A percentile compares a stretch with the other conserved stretches of the same genome.
phyloP scores from a whole-genome alignment of 2,113 vertebrate species.

The Thermophis baileyi region DNA sequence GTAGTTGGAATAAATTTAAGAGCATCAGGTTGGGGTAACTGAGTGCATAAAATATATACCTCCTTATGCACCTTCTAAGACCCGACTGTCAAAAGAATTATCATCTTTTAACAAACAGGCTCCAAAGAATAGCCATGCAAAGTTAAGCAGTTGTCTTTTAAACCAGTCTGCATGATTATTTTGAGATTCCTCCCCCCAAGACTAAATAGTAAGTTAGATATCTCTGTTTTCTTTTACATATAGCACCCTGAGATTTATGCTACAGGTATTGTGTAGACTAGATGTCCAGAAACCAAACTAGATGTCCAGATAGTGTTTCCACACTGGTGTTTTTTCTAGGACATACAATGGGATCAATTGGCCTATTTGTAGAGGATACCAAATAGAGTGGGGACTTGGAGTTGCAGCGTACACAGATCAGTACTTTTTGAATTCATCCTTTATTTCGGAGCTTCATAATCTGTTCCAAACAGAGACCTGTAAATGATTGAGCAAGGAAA shows the following conservation, averaged over 20 bases:
- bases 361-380: not conserved
- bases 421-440: not conserved
- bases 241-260: not conserved
- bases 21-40: conserved; percentile 19
- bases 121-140: not conserved
- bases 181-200: not conserved
- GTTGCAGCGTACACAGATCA: not conserved
- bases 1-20: not conserved
- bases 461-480: not conserved
- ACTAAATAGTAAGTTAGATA: not conserved
- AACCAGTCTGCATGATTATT: not conserved
- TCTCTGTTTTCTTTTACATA: not conserved
- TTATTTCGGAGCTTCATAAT: not conserved
- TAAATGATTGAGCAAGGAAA: not conserved
- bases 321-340: not conserved
- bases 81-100: too few species aligned
- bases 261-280: not conserved
- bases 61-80: not conserved
- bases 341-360: not conserved
- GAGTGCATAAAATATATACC: conserved; percentile 27
- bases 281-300: not conserved
- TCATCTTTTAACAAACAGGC: not conserved
- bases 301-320: not conserved
- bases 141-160: not conserved
- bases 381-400: not conserved